phyloP scores from a whole-genome alignment of 1,140 invertebrate genomes.

The Pararge aegeria region DNA sequence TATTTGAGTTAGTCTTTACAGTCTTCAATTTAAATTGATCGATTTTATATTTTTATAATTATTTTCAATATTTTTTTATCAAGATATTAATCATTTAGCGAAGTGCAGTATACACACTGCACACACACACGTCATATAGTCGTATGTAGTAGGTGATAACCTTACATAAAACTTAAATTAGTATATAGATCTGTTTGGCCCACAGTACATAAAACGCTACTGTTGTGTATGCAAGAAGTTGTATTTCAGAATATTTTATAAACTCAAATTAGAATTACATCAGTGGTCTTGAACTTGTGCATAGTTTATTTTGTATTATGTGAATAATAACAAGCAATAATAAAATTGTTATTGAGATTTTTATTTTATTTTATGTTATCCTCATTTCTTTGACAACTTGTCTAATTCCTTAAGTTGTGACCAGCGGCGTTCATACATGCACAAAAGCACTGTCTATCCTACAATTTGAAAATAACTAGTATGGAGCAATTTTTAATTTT shows the following conservation, averaged over 20 bases:
- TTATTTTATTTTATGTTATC: conserved; percentile 43
- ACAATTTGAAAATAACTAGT: too few species aligned
- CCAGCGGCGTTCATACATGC: too few species aligned
- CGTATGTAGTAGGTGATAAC: neutral
- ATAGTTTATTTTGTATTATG: conserved; percentile 82
- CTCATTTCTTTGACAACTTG: neutral
- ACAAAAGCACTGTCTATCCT: too few species aligned
- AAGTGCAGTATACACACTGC: too few species aligned
- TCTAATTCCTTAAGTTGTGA: neutral
- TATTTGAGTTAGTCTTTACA: too few species aligned
- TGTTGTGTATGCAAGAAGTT: conserved; percentile 50
- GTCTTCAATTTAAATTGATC: too few species aligned
- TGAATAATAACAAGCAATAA: conserved; percentile 80
- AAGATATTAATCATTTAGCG: too few species aligned
- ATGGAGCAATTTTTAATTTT: too few species aligned
- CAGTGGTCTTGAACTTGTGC: conserved; percentile 78
- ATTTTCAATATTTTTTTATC: too few species aligned
- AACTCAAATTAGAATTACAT: conserved; percentile 65
- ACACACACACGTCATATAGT: too few species aligned
- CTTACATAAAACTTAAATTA: neutral
- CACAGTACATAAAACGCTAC: conserved; percentile 31
- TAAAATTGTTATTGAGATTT: conserved; percentile 73
- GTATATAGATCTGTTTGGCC: conserved; percentile 27
- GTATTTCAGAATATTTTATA: conserved; percentile 69
- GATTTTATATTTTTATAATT: too few species aligned